Conservation (phyloP, 2,888 invertebrate species). For the Dicycla oo region DNA sequence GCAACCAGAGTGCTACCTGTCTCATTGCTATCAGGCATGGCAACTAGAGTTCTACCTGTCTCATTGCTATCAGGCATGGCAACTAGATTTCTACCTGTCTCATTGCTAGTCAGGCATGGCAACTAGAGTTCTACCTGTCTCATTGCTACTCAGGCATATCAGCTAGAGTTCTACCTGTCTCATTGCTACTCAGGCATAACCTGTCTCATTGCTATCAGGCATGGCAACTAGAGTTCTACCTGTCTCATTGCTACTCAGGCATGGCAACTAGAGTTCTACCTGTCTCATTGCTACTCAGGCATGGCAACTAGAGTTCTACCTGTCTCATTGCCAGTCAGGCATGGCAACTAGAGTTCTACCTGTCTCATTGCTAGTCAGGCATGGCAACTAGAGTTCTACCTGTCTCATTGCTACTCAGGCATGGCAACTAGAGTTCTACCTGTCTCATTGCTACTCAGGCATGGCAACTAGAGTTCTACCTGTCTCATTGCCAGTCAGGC, state of each 20-base stretch:
- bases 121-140: conserved; percentile 41
- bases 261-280: neutral
- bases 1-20: conserved; percentile 40
- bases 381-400: neutral
- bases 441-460: no score
- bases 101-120: conserved; percentile 2
- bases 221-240: neutral
- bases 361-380: no score
- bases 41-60: conserved; percentile 40
- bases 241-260: no score
- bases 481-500: no score
- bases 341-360: neutral
- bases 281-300: no score
- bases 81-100: conserved; percentile 41
- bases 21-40: conserved; percentile 5
- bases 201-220: no score
- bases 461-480: neutral
- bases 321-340: no score
- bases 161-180: conserved; percentile 37
- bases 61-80: conserved; percentile 5
- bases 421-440: neutral
- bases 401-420: no score
- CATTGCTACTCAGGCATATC: conserved; percentile 2
- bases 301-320: neutral
- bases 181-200: neutral